These are phyloP conservation scores for Cyrtonyx montezumae DNA, from an alignment of 2,113 vertebrate genomes.

Conservation along the genomic window DNA sequence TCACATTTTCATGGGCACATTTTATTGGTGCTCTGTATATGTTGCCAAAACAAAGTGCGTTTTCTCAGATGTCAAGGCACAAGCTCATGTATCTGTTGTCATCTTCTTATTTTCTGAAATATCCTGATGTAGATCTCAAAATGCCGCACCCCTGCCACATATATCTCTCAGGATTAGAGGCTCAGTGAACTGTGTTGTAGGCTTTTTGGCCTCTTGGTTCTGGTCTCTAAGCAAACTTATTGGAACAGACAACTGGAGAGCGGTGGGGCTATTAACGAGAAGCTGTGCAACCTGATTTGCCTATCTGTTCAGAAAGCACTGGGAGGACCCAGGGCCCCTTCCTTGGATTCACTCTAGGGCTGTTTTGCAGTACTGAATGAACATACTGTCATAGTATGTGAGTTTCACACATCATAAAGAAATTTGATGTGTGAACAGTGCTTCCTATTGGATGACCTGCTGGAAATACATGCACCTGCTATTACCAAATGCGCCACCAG, in stretches of 20 bases:
- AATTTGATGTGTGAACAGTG: background rate
- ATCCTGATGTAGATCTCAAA: background rate
- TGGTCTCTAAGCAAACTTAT: accelerated
- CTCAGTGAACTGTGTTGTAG: background rate
- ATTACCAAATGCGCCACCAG: background rate
- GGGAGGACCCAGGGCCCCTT: accelerated
- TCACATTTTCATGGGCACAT: background rate
- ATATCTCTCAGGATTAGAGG: background rate
- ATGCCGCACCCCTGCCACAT: background rate
- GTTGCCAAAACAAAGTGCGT: constrained; percentile 47
- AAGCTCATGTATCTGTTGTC: background rate
- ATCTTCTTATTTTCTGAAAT: constrained; percentile 6
- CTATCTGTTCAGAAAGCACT: background rate
- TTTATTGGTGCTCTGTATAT: background rate
- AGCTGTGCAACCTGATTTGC: background rate
- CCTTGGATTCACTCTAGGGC: accelerated
- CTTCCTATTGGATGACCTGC: background rate
- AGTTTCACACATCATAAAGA: background rate
- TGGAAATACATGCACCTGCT: background rate
- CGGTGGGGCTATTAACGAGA: background rate
- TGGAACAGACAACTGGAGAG: background rate
- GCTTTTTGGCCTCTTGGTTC: background rate
- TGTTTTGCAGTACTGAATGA: background rate
- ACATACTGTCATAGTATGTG: background rate
- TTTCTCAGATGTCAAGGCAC: background rate